These are phyloP conservation scores for Alethe castanea DNA, from an alignment of 2,113 vertebrate species.

Conservation along the genomic window DNA sequence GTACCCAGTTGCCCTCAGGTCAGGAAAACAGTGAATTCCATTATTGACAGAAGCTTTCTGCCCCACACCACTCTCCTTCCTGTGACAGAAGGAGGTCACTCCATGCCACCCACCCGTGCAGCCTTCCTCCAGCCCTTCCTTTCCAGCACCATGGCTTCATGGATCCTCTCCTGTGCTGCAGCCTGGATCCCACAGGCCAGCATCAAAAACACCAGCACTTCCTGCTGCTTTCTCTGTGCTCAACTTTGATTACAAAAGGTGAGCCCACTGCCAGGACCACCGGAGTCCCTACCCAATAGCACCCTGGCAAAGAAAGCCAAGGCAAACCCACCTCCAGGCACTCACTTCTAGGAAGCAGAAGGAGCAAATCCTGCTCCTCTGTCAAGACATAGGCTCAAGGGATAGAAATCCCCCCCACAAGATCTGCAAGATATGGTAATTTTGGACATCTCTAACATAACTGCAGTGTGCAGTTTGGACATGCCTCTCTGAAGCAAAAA, in stretches of 20 bases:
- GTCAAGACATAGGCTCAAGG: neutral
- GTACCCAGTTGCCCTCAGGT: conserved; percentile 38
- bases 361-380: neutral
- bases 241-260: rapidly evolving
- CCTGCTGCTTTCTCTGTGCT: rapidly evolving
- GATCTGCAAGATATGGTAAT: neutral
- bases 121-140: neutral
- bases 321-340: neutral
- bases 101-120: neutral
- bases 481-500: neutral
- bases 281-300: neutral
- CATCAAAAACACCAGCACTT: neutral
- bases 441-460: neutral
- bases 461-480: neutral
- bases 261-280: neutral
- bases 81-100: neutral
- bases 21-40: conserved; percentile 58
- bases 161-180: neutral
- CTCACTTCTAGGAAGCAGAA: neutral
- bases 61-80: conserved; percentile 16
- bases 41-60: conserved; percentile 31
- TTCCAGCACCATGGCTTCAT: neutral
- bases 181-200: neutral
- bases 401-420: neutral
- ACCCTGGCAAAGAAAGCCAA: neutral